Evolutionary conservation across 2,888 invertebrate genomes (phyloP), one percentile per base, ranked within the genome.

Genomic region (Phymatocera aterrima): DNA sequence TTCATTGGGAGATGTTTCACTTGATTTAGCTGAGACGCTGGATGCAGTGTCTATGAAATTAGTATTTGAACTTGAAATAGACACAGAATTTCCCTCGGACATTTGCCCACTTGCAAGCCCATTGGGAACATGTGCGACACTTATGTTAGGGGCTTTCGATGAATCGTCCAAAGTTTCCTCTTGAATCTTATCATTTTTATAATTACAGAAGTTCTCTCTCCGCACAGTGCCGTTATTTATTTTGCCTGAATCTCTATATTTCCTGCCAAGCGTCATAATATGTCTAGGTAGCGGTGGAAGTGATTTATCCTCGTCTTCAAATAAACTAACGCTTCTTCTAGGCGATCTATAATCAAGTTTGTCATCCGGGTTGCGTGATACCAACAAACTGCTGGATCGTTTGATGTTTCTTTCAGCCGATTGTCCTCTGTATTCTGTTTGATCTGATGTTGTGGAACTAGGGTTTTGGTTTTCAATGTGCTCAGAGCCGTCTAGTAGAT

Each of bases 131-230:
- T 46, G 68, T 5, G 61, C 70, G 60, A 70, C 80, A 51, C 65
- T 82, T 28, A 79, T 75, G 18, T 72, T 70, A 12, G 78, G 78
- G 10, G 61, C 64, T 24, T 60, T 82, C 2, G 54, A 74, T 34
- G 81, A 77, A 8, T 88, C 88, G 65, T 89, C 88, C 12, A 78
- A 54, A 0, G 85, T 82, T 54, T 90, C 90, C 64, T 89, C 90
- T 74, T 90, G 89, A 21, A 89, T 90, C 68, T 89, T 89, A 1
- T 90, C 89, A 3, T 85, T 83, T 40, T 85, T 82, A 60, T 86
- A 87, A 70, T 83, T 78, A 6, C 83, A 82, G 54, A 86, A 86
- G 77, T 77, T 85, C 3, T 87, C 87, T 12, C 85, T 79, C 1
- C 86, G 81, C 12, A 75, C 79, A 12, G 77, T 81, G 3, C 79